Evolutionary conservation across 2,797 vertebrate genomes (phyloP), one percentile per base, ranked within the genome.

Genomic region (Enteromius trimaculatus): DNA sequence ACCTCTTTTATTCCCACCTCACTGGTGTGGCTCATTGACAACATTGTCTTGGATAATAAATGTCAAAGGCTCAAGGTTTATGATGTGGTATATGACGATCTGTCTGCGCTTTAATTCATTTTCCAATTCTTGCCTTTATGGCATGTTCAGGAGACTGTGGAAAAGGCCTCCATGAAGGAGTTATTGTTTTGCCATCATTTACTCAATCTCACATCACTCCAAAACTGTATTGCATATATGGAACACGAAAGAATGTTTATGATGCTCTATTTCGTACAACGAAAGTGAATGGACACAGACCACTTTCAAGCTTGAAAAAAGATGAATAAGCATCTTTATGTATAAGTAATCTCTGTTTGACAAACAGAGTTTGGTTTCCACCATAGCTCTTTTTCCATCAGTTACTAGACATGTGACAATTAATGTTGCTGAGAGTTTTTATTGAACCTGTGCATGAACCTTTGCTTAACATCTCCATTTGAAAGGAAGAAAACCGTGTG

Each of bases 1-100:
- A 39, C 51, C 14, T 14, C 14, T 14, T 68, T 23, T 42, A 51
- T 85, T 65, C 31, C 5, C n/a, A 6, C 10, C 29, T 71, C 69
- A 21, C 51, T 76, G 62, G 29, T 51, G 51, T 65, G 49, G 68
- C 62, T 72, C 69, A 75, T 75, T 78, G 47, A 76, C 29, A 83
- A 69, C 21, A 31, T 17, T 49, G n/a, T 74, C 21, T 23, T 76
- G 29, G 21, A 75, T 79, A 82, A 68, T 51, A 81, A 75, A 68
- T 75, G 60, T 39, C 39, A 49, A 66, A 47, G 14, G 42, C 75
- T 47, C 19, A 51, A 77, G 21, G 66, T 69, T 79, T 79, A 79
- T 76, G 47, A 58, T 37, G 23, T 39, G 7, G 21, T 49, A 49
- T 47, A 53, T 82, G 29, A 55, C n/a, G 23, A 65, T 65, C 34